Base-by-base conservation (phyloP, 1,140 invertebrate genomes). In the Portunus trituberculatus region DNA sequence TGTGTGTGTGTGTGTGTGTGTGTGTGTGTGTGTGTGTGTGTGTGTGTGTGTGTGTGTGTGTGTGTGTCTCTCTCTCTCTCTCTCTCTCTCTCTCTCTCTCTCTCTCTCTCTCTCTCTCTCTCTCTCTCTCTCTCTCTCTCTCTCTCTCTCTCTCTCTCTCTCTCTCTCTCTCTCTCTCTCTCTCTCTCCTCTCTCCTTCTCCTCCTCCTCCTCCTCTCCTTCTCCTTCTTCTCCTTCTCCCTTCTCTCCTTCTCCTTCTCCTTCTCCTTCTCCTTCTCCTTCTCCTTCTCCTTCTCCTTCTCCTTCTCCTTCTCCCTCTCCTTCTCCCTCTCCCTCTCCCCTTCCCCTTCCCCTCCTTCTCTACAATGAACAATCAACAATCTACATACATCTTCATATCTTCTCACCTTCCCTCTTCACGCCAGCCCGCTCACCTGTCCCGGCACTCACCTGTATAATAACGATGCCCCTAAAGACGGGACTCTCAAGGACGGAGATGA, bases 391-490 rank as follows among this genome's bases (percentile, higher is more conserved):
- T 76, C 39, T 39, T 87, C 84, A 31, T 20, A 32, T 12, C 25
- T 14, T n/a, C 90, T 29, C 48, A 52, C 90, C 48, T 32, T 91
- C 46, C 48, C 90, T 91, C 90, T 91, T 0, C 0, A 59, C 52
- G 16, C 52, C 52, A 4, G 16, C n/a, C 31, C 25, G 14, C n/a
- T 4, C 39, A 45, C 88, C 90, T 91, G 45, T 91, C 39, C 20
- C 20, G 25, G 98, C 98, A 82, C 98, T 98, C 82, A 99, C 97
- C 97, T 99, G 98, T 67, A 99, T 98, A 86, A 98, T 98, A n/a
- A 99, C 98, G 96, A 99, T 98, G 96, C 98, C 98, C 93, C 98
- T 98, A 96, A 99, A 98, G 67, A 99, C 98, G 12, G 99, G 99
- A 97, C 99, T 99, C 96, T 99, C 98, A 94, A 99, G 97, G 83